Base-by-base conservation (phyloP, 1,140 invertebrate species). In the Glomeris maerens region DNA sequence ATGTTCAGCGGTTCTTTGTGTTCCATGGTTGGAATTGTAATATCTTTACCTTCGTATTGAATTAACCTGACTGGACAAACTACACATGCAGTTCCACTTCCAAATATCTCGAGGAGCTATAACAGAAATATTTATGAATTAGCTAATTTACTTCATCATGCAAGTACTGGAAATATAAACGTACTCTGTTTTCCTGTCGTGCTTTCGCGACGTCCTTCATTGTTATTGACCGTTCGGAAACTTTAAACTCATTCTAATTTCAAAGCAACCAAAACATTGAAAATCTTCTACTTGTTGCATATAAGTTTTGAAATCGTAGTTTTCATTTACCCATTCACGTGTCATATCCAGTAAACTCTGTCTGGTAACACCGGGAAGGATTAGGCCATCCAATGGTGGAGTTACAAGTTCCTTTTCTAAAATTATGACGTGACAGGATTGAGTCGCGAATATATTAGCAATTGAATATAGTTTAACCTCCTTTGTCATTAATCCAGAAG, bases 21-120 rank as follows among this genome's bases (percentile, higher is more conserved):
- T 52, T 83, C 70, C 66, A 80, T 75, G 1, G 87, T 90, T 52
- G 84, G 84, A 50, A 90, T 76, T 3, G 74, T 58, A 47, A 90
- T 69, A 55, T 73, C 61, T 52, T 76, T 57, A 2, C 74, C 79
- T 52, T 79, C 47, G 63, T 81, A 92, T 29, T 78, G 72, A 47
- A 98, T 87, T 27, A 75, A 72, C 26, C 79, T 80, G 31, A 98
- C 78, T 1, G 93, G 93, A 63, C 84, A 91, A 1, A 98, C 80
- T 41, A 92, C 74, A 58, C 86, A 90, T 0, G 93, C 93, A 20
- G 93, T 98, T 47, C 93, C 93, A 42, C 87, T 77, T 39, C 91
- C 92, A 71, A 98, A 98, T 59, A 95, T 73, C 70, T 97, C 92
- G 53, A 93, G 62, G 42, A 97, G 65, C 89, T 94, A 66, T n/a